These are phyloP conservation scores for Delichon dasypus DNA, from an alignment of 2,797 vertebrate genomes.

Conservation along the genomic window DNA sequence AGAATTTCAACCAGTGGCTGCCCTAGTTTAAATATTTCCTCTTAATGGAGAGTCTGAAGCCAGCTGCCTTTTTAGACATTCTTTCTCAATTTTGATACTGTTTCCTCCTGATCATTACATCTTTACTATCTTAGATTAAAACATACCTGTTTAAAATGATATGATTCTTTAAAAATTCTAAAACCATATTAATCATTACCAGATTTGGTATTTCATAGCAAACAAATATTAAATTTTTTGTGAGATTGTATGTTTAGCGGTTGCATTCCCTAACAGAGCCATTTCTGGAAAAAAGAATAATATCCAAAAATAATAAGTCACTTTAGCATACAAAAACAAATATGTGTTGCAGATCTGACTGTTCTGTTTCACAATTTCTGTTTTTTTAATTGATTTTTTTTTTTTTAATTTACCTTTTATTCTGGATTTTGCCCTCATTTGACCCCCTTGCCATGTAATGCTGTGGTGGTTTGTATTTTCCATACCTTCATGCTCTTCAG, in stretches of 20 bases:
- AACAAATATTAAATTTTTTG: neutral
- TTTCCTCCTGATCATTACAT: neutral
- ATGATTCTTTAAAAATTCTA: neutral
- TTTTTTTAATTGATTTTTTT: neutral
- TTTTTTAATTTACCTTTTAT: neutral
- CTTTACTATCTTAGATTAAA: neutral
- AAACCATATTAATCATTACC: neutral
- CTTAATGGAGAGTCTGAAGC: neutral
- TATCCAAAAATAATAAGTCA: neutral
- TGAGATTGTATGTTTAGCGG: neutral
- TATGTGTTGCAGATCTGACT: neutral
- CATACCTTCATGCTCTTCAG: neutral
- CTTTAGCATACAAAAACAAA: neutral
- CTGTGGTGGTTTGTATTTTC: neutral
- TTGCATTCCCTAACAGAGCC: neutral
- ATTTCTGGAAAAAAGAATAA: constrained; percentile 2
- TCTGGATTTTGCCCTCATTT: neutral
- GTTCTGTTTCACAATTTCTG: neutral
- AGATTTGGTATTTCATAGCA: neutral
- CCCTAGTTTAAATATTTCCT: neutral
- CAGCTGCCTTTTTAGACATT: neutral
- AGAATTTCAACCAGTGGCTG: neutral
- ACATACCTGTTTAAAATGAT: neutral
- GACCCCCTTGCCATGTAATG: fast-evolving
- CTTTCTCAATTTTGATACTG: neutral